Base-by-base conservation (phyloP, 2,888 invertebrate species). In the Drepana falcataria region DNA sequence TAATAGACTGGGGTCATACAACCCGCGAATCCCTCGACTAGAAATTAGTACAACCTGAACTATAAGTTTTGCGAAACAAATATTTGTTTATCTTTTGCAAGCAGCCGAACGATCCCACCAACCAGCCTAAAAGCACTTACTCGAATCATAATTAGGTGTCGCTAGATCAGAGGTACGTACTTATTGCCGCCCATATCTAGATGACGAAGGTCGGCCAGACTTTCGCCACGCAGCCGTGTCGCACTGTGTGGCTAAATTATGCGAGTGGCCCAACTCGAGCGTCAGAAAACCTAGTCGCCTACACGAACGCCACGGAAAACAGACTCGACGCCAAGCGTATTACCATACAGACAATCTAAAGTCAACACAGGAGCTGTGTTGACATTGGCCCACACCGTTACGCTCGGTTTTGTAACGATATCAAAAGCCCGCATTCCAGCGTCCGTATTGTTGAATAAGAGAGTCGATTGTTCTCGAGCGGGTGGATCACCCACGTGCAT, bases 381-480 rank as follows among this genome's bases (percentile, higher is more conserved):
- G 90, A 90, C 90, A 89, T 90, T 90, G 88, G 88, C 83, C 82
- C 77, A 80, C 77, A 80, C 78, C 77, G 81, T 83, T 83, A 85
- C 78, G 78, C 71, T 75, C 77, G 77, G 77, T 88, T 86, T 87
- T 83, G 87, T 88, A 87, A 87, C 79, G 79, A 84, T 81, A 87
- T 81, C 83, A 82, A 81, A 81, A 83, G 82, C 82, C 81, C 76
- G 83, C 88, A 89, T 88, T 86, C 88, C 89, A 74, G 67, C 65
- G 73, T 66, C 69, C 71, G 79, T 76, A 81, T 76, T 73, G 74
- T 74, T 77, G 73, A 81, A 79, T 77, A 80, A 77, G 81, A 80
- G 73, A 73, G 69, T 73, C 81, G 77, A 87, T 85, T 87, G 88
- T 87, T 87, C 84, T 82, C 80, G 71, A 65, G 70, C 71, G 67